Percentiles rank a stretch among this genome's conserved stretches.
These are phyloP conservation scores for Tragelaphus scriptus DNA, from an alignment of 2,113 vertebrate genomes.

Conservation along the genomic window DNA sequence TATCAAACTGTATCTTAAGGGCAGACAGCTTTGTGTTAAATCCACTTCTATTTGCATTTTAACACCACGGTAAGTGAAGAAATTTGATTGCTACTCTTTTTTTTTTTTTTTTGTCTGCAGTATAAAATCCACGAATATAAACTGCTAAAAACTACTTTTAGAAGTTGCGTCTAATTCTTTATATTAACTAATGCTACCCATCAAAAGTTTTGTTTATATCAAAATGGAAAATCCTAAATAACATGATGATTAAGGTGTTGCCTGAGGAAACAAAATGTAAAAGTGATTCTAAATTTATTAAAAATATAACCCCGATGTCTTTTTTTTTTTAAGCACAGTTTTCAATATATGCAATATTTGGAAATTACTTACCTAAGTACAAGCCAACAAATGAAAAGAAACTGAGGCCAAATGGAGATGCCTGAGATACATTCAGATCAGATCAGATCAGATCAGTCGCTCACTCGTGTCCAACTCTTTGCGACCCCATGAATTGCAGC, in stretches of 20 bases:
- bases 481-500: too few relatives aligned
- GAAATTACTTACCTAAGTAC: neutral
- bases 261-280: neutral
- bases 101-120: neutral
- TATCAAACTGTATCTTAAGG: neutral
- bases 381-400: neutral
- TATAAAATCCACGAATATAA: neutral
- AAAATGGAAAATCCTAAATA: neutral
- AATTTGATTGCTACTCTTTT: neutral
- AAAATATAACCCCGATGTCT: neutral
- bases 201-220: neutral
- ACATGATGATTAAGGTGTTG: neutral
- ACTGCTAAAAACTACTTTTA: neutral
- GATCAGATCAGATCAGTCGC: too few relatives aligned
- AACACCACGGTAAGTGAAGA: neutral
- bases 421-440: neutral
- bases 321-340: neutral
- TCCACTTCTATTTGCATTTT: neutral
- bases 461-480: too few relatives aligned
- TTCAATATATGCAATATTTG: neutral
- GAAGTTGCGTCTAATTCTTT: neutral
- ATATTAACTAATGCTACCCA: neutral
- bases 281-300: neutral
- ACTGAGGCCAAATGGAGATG: neutral
- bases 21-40: constrained; percentile 1